Percentiles rank a stretch among this genome's conserved stretches.
Evolutionary conservation across 2,113 vertebrate species (phyloP).

Genomic region (Lepus europaeus): DNA sequence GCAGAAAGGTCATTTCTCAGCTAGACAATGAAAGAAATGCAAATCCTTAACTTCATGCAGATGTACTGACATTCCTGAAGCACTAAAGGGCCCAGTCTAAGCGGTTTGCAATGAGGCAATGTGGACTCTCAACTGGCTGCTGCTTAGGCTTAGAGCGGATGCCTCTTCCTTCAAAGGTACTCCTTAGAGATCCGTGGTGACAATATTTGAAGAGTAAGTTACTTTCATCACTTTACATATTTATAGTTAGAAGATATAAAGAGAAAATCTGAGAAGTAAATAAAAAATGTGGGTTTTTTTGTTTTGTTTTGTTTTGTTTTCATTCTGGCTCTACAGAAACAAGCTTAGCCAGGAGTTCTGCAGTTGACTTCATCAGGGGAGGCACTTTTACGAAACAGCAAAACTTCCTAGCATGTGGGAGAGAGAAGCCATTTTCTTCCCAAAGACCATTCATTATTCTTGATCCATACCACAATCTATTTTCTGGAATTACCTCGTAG

Average conservation of each 20-base stretch:
- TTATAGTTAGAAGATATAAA: not conserved
- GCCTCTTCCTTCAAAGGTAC: not conserved
- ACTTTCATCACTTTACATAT: not conserved
- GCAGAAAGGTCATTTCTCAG: not conserved
- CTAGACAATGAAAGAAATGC: not conserved
- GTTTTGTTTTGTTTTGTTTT: too few relatives aligned
- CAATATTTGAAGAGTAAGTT: not conserved
- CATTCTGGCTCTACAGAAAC: not conserved
- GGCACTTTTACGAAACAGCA: not conserved
- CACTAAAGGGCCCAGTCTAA: not conserved
- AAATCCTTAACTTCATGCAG: not conserved
- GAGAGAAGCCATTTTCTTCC: not conserved
- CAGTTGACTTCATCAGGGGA: not conserved
- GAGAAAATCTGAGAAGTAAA: conserved; percentile 14
- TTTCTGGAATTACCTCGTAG: not conserved
- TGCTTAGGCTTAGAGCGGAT: too few relatives aligned
- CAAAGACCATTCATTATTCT: not conserved
- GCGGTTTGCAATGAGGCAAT: not conserved
- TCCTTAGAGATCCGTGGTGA: not conserved
- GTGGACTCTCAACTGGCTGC: not conserved
- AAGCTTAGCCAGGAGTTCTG: not conserved
- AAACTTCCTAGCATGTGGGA: not conserved
- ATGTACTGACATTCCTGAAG: not conserved
- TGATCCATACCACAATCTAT: not conserved
- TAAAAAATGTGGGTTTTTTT: not conserved